phyloP scores from a whole-genome alignment of 2,888 invertebrate genomes.

The Muscina levida region DNA sequence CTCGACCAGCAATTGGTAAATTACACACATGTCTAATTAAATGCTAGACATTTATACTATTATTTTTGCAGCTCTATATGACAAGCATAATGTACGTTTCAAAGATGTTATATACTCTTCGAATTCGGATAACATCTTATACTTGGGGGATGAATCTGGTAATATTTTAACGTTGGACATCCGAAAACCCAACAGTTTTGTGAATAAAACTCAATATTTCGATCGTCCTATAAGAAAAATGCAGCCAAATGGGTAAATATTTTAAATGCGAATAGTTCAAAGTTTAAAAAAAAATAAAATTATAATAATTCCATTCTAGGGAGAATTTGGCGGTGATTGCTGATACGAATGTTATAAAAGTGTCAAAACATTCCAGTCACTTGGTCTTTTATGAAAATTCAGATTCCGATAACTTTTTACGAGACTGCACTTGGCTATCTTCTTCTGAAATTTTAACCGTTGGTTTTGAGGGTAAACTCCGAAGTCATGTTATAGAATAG shows the following conservation, averaged over 20 bases:
- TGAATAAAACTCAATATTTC: conserved; percentile 63
- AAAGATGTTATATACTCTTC: conserved; percentile 68
- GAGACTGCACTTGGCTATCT: conserved; percentile 69
- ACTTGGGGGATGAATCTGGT: conserved; percentile 71
- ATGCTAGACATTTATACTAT: conserved; percentile 4
- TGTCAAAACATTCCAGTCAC: conserved; percentile 56
- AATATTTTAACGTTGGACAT: conserved; percentile 66
- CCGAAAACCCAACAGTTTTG: conserved; percentile 67
- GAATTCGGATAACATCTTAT: conserved; percentile 62
- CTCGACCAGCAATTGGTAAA: conserved; percentile 73
- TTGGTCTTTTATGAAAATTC: conserved; percentile 68
- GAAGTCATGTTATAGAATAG: conserved; percentile 63
- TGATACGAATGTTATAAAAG: conserved; percentile 69
- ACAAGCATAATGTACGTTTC: conserved; percentile 68
- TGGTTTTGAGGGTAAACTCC: conserved; percentile 69
- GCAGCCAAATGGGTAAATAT: conserved; percentile 65
- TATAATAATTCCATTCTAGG: conserved; percentile 46
- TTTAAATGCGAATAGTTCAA: too few relatives aligned
- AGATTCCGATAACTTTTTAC: conserved; percentile 67
- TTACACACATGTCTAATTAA: neutral
- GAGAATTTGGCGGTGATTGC: conserved; percentile 68
- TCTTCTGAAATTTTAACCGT: conserved; percentile 66
- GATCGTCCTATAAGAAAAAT: conserved; percentile 70
- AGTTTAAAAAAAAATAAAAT: neutral
- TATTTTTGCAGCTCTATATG: conserved; percentile 63